These are phyloP conservation scores for Cyclophora punctaria DNA, from an alignment of 2,888 invertebrate genomes.

Conservation along the genomic window DNA sequence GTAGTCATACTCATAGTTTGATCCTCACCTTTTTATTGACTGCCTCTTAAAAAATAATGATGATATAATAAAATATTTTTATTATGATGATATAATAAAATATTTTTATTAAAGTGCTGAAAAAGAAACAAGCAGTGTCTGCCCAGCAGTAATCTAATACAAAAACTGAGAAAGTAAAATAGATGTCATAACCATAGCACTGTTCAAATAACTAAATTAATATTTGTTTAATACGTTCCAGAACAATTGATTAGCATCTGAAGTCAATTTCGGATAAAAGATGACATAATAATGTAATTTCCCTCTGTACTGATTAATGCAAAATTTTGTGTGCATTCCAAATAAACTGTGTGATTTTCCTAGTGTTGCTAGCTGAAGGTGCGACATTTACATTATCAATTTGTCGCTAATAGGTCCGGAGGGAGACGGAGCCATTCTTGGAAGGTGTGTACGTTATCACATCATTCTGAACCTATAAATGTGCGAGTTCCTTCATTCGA, in stretches of 20 bases:
- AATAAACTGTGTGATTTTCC: conserved; percentile 34
- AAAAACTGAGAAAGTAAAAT: background rate
- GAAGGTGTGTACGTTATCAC: conserved; percentile 29
- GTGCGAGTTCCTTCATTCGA: conserved; percentile 13
- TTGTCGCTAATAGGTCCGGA: conserved; percentile 25
- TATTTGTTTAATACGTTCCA: no score
- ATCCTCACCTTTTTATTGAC: no score
- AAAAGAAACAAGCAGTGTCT: background rate
- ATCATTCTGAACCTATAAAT: conserved; percentile 40
- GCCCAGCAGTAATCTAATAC: background rate
- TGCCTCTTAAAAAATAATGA: no score
- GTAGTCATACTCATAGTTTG: no score
- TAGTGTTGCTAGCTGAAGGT: conserved; percentile 27
- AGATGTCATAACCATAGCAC: no score
- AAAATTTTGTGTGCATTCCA: conserved; percentile 20
- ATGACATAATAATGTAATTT: conserved; percentile 26
- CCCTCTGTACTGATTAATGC: conserved; percentile 16
- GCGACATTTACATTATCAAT: conserved; percentile 36
- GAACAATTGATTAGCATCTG: no score
- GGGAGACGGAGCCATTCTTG: conserved; percentile 37
- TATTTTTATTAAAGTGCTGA: no score
- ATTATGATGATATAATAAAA: no score
- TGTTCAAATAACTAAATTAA: no score
- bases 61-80: no score
- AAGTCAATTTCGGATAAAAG: conserved; percentile 1